Evolutionary conservation across 1,140 invertebrate genomes (phyloP), one percentile per base, ranked within the genome.

Genomic region (Bombus huntii): DNA sequence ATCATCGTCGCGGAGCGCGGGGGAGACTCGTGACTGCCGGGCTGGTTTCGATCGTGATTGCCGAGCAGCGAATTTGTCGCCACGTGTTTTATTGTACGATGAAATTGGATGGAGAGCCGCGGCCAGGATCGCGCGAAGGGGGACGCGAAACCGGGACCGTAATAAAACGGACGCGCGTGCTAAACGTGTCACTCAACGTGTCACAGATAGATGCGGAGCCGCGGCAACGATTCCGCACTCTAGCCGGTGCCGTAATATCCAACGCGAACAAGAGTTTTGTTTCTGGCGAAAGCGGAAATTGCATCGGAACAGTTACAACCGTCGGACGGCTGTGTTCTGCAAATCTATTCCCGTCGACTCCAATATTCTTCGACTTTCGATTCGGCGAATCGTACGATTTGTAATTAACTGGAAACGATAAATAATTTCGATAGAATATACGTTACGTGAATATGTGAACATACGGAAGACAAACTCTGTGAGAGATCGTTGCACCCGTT

Each of bases 71-170:
- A 94, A 94, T 95, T 94, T 94, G 94, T 94, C 94, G 93, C 92
- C 94, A 91, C 92, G 92, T 95, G 93, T 95, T 94, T 95, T 94
- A 95, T 94, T 92, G 92, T 92, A 89, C 91, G 89, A 91, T 89
- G 90, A 92, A 93, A 94, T 92, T 92, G 92, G 89, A 92, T 92
- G 93, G 93, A 92, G 91, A 87, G 88, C 83, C 85, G 65, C 47
- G 86, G 75, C 47, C 42, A 66, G 87, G 28, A 15, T n/a, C 18
- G 42, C 10, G 72, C 47, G 76, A 66, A 89, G 82, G 87, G 85
- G 86, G 83, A 80, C 83, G 85, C 88, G 74, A 31, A 70, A 53
- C 62, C 39, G 62, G 77, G 18, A 70, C 42, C 65, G 92, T 92
- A 92, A 95, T 93, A 94, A 94, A 94, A 94, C 92, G 91, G 88